Evolutionary conservation across 2,797 vertebrate species (phyloP), one percentile per base, ranked within the genome.

Genomic region (Leptatherina wallacei): DNA sequence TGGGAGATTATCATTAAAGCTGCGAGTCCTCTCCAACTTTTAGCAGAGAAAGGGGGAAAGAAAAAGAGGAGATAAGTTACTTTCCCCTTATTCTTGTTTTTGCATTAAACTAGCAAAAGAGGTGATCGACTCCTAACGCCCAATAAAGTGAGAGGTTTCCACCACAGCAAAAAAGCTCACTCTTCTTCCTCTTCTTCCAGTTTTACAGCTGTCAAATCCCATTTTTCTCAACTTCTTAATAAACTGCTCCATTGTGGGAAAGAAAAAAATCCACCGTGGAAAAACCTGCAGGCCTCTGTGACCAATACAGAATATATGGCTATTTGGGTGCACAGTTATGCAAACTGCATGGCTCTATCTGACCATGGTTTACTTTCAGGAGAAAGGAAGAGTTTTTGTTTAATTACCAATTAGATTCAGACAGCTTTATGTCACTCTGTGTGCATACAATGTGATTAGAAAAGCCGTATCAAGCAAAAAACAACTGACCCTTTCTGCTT

Each of bases 1-100:
- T 91, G 78, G 92, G 94, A 95, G 95, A 91, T 96, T 96, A 96
- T 93, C 94, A 94, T 95, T 95, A 93, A 61, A 59, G 65, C 71
- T 94, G 69, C 61, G 73, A 92, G 93, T 83, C 94, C 93, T 96
- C 94, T 96, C 94, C 87, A 91, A 94, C 93, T 94, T 87, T 55
- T 62, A 33, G 51, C 32, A 35, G 49, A 58, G 9, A 22, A 20
- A 30, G 13, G 18, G 52, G 74, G 47, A 63, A 35, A 35, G 29
- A 30, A 54, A 65, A 0, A 24, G 2, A 65, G 27, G 42, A 72
- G 71, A 84, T 38, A 74, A 82, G 83, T 72, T 60, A 61, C 73
- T 75, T 60, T n/a, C 42, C 62, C 47, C 47, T 10, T 49, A 4
- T 42, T 10, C 35, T 64, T 30, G 30, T 61, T 66, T 24, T 40